A percentile compares a stretch with the other conserved stretches of the same genome.
These are phyloP conservation scores for Varroa destructor DNA, from an alignment of 1,140 invertebrate species.

Conservation along the genomic window DNA sequence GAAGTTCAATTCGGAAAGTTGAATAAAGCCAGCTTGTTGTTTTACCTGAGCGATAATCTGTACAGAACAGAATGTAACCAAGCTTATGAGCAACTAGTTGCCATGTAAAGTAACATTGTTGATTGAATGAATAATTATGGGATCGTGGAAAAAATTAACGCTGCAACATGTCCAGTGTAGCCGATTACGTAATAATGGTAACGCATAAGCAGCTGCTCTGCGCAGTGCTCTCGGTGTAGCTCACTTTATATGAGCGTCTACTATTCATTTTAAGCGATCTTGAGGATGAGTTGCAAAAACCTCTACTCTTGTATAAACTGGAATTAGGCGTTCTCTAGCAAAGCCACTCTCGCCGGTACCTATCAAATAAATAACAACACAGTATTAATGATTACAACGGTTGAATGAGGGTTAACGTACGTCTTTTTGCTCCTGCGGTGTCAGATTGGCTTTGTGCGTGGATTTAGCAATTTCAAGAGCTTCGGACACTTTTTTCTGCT, in stretches of 20 bases:
- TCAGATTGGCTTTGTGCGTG: slow-evolving; percentile 41
- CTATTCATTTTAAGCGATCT: too few relatives aligned
- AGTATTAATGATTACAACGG: not conserved
- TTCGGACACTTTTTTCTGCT: slow-evolving; percentile 43
- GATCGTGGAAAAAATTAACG: not conserved
- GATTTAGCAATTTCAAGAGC: slow-evolving; percentile 44
- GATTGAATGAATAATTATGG: not conserved
- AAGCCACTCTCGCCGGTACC: not conserved
- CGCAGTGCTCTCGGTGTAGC: too few relatives aligned
- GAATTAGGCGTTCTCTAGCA: not conserved
- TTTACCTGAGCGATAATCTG: slow-evolving; percentile 40
- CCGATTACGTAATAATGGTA: too few relatives aligned
- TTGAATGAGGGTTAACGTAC: slow-evolving; percentile 33
- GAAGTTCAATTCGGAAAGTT: slow-evolving; percentile 43
- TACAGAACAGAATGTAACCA: slow-evolving; percentile 11
- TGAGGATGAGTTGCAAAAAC: too few relatives aligned
- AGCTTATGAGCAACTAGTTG: not conserved
- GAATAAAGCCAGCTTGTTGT: slow-evolving; percentile 45
- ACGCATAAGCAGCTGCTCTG: too few relatives aligned
- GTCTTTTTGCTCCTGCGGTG: slow-evolving; percentile 42
- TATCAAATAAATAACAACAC: not conserved
- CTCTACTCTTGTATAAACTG: not conserved
- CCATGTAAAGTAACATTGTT: not conserved
- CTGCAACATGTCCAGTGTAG: too few relatives aligned
- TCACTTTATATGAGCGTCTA: too few relatives aligned